These are phyloP conservation scores for Nesospiza acunhae DNA, from an alignment of 2,113 vertebrate species.

Conservation along the genomic window DNA sequence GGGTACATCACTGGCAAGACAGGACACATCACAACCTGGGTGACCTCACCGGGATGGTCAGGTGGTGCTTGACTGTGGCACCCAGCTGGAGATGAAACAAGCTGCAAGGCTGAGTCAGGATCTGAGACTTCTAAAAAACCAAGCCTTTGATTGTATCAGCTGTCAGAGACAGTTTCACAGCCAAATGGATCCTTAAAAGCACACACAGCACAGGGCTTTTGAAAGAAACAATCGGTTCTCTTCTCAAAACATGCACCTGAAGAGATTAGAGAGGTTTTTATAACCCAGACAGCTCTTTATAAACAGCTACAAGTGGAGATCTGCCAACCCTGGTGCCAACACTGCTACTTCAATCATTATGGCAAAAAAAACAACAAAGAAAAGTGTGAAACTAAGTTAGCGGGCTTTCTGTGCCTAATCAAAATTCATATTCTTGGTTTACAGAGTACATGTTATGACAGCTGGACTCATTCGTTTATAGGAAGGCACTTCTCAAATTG, in stretches of 20 bases:
- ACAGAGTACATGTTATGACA: neutral
- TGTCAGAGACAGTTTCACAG: neutral
- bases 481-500: neutral
- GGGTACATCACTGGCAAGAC: neutral
- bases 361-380: neutral
- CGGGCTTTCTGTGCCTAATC: neutral
- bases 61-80: neutral
- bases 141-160: neutral
- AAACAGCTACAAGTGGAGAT: neutral
- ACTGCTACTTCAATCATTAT: neutral
- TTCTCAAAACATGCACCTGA: neutral
- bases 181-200: neutral
- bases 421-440: neutral
- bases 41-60: fast-evolving
- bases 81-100: neutral
- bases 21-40: fast-evolving
- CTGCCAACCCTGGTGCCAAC: fast-evolving
- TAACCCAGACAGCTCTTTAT: neutral
- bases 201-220: neutral
- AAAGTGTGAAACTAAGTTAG: neutral
- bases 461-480: neutral
- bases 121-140: neutral
- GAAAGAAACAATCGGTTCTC: neutral
- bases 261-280: neutral
- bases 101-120: neutral